Percentiles rank a stretch among this genome's conserved stretches.
phyloP scores from a whole-genome alignment of 2,113 vertebrate genomes.

The Otus sunia region DNA sequence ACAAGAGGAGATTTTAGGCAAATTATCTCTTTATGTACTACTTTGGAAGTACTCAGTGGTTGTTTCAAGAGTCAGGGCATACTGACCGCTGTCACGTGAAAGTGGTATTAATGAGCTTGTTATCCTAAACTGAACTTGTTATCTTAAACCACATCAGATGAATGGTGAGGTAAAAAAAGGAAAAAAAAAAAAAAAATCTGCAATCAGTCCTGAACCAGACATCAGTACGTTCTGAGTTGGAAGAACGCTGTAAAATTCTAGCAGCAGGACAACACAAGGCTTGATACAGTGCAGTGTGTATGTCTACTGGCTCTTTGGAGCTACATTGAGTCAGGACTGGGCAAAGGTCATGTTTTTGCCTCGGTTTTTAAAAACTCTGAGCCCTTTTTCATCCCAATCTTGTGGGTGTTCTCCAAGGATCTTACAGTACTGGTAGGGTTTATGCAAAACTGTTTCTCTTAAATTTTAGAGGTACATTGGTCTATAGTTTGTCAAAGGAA shows the following conservation, averaged over 20 bases:
- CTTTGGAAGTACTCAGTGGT: neutral
- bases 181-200: neutral
- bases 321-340: neutral
- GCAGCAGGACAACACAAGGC: fast-evolving
- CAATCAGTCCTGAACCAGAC: neutral
- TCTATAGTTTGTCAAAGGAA: neutral
- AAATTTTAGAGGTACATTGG: neutral
- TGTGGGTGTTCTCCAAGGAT: neutral
- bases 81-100: neutral
- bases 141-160: neutral
- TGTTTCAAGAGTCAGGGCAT: constrained; percentile 15
- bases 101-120: neutral
- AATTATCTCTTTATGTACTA: neutral
- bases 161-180: neutral
- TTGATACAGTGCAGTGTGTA: neutral
- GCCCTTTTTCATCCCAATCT: neutral
- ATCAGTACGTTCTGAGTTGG: neutral
- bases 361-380: neutral
- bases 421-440: neutral
- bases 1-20: neutral
- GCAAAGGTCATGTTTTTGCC: neutral
- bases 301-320: neutral
- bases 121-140: neutral
- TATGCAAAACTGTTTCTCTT: neutral
- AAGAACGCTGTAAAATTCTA: neutral